phyloP scores from a whole-genome alignment of 2,113 vertebrate species.

The Sander lucioperca region DNA sequence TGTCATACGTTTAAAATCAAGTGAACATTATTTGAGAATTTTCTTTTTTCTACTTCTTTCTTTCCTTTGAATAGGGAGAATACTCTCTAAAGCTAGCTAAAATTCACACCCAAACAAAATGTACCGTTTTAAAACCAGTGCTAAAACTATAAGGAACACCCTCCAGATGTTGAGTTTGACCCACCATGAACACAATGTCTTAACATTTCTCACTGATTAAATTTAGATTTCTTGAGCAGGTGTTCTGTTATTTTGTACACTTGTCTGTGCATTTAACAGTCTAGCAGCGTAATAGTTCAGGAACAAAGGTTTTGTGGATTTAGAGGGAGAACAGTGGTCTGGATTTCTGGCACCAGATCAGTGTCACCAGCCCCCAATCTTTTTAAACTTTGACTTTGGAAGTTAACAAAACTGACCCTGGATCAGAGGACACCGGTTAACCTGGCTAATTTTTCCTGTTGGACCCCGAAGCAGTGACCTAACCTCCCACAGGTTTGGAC shows the following conservation, averaged over 20 bases:
- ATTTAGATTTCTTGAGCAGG: neutral
- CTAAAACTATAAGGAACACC: neutral
- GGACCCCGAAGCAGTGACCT: constrained; percentile 55
- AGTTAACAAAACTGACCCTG: constrained; percentile 10
- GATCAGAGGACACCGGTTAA: constrained; percentile 29
- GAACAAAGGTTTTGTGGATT: neutral
- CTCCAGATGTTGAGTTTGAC: neutral
- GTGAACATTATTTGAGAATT: neutral
- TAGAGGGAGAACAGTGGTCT: neutral
- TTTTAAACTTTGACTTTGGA: constrained; percentile 23
- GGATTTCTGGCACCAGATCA: constrained; percentile 6
- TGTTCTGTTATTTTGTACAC: constrained; percentile 34
- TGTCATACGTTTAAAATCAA: constrained; percentile 35
- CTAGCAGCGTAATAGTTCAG: constrained; percentile 16
- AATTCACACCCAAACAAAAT: neutral
- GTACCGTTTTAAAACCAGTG: neutral
- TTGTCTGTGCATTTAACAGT: neutral
- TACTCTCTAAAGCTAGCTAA: neutral
- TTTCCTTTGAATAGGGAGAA: neutral
- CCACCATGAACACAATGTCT: neutral
- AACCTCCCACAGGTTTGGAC: constrained; percentile 63
- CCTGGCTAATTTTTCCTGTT: constrained; percentile 30
- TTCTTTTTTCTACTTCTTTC: neutral
- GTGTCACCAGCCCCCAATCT: constrained; percentile 24
- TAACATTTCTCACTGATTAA: too few relatives aligned